Evolutionary conservation across 2,888 invertebrate species (phyloP).

Genomic region (Myathropa florea): DNA sequence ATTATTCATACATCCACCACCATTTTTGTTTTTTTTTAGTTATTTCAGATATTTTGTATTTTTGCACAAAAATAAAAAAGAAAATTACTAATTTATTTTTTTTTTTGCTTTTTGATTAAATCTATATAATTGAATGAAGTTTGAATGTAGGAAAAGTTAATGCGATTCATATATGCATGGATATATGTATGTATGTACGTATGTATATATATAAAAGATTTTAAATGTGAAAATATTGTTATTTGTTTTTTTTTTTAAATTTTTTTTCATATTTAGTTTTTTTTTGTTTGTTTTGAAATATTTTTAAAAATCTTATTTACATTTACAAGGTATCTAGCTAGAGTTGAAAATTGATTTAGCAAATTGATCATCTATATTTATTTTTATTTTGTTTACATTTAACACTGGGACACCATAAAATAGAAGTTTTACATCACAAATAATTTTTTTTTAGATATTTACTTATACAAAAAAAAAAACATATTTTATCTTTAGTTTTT

Average conservation of each 20-base stretch:
- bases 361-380: conserved; percentile 43
- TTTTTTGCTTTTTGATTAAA: conserved; percentile 31
- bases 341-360: conserved; percentile 45
- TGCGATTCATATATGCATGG: conserved; percentile 16
- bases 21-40: conserved; percentile 1
- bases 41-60: conserved; percentile 16
- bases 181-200: conserved; percentile 23
- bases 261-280: neutral
- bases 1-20: conserved; percentile 29
- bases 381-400: conserved; percentile 49
- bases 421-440: conserved; percentile 59
- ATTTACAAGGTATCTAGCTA: conserved; percentile 66
- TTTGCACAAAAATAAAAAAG: conserved; percentile 35
- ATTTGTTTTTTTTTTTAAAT: neutral
- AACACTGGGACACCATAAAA: conserved; percentile 59
- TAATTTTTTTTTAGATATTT: conserved; percentile 22
- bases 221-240: conserved; percentile 67
- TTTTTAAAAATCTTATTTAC: conserved; percentile 62
- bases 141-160: conserved; percentile 61
- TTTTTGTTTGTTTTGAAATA: conserved; percentile 17
- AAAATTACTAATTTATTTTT: conserved; percentile 27
- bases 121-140: conserved; percentile 55
- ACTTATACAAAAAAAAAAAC: neutral
- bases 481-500: neutral
- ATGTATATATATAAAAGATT: conserved; percentile 59